Base-by-base conservation (phyloP, 2,888 invertebrate genomes). In the Pedicia rivosa region DNA sequence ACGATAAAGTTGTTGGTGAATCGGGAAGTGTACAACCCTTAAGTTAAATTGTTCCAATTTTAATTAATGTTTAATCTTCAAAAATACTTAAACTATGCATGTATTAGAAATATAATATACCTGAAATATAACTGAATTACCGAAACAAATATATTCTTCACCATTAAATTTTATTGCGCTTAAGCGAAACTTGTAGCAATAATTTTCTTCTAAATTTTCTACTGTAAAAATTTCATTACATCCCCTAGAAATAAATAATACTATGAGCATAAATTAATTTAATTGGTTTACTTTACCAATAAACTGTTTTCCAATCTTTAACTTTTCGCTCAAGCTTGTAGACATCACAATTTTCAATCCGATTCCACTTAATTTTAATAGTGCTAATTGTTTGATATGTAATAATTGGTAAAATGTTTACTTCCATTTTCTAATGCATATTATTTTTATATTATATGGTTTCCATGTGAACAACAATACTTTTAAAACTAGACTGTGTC, bases 271-370 rank as follows among this genome's bases (percentile, higher is more conserved):
- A 6, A 15, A 15, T 20, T 9, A 4, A 25, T 15, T 8, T 33
- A 8, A 17, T 2, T 16, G 9, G 9, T 12, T 22, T 25, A 15
- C 15, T 14, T 31, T 43, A 54, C 59, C 60, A 59, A 20, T 48
- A 51, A 33, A 53, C 51, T 46, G 50, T 49, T 24, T 48, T 47
- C 60, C 59, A 59, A 36, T 51, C 53, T 28, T 43, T 42, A 4
- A 46, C 47, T 42, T 51, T 52, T 38, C 52, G 49, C 45, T 59
- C 56, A 34, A 58, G 48, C 46, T 54, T 51, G 42, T 58, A 59
- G 16, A 60, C 55, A 35, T 50, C 46, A 15, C 51, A 52, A 39
- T 43, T 40, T 7, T 41, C 39, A 16, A 52, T 43, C 20, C 37
- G 43, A 37, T 54, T 48, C 59, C 60, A 60, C 15, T 48, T 42